Percentiles rank a stretch among this genome's conserved stretches.
These are phyloP conservation scores for Zaprionus inermis DNA, from an alignment of 1,140 invertebrate genomes.

Conservation along the genomic window DNA sequence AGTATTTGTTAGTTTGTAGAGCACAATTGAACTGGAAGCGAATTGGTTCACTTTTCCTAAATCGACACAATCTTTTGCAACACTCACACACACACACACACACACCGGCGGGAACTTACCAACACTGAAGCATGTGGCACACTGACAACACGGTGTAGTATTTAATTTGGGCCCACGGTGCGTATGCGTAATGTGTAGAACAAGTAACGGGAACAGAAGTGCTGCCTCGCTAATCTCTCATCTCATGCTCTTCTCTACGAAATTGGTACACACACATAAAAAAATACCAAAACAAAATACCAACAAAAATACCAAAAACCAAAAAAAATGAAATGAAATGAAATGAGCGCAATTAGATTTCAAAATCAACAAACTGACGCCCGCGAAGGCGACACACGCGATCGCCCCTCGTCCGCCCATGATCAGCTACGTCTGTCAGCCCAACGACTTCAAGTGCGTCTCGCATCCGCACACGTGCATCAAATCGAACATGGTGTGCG, in stretches of 20 bases:
- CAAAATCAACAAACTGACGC: constrained; percentile 55
- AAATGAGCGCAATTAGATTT: constrained; percentile 57
- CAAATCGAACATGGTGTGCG: constrained; percentile 87
- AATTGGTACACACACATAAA: neutral
- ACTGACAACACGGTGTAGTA: neutral
- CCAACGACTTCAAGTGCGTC: constrained; percentile 81
- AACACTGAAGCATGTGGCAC: neutral
- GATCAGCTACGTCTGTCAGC: constrained; percentile 61
- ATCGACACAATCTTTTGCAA: too few relatives aligned
- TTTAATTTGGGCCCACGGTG: constrained; percentile 6
- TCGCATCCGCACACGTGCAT: constrained; percentile 85
- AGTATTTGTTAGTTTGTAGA: neutral
- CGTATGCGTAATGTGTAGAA: constrained; percentile 21
- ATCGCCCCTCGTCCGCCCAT: constrained; percentile 4
- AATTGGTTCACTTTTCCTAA: neutral
- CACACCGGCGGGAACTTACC: neutral
- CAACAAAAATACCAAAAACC: neutral
- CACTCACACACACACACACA: neutral
- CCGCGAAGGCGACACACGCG: constrained; percentile 30
- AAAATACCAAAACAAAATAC: constrained; percentile 20
- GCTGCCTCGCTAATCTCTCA: constrained; percentile 44
- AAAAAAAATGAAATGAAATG: constrained; percentile 30
- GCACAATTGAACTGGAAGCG: neutral
- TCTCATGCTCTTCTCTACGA: constrained; percentile 39
- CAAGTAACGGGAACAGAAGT: constrained; percentile 24